Percentiles rank a stretch among this genome's conserved stretches.
Conservation (phyloP, 2,113 vertebrate genomes). For the Passer domesticus region DNA sequence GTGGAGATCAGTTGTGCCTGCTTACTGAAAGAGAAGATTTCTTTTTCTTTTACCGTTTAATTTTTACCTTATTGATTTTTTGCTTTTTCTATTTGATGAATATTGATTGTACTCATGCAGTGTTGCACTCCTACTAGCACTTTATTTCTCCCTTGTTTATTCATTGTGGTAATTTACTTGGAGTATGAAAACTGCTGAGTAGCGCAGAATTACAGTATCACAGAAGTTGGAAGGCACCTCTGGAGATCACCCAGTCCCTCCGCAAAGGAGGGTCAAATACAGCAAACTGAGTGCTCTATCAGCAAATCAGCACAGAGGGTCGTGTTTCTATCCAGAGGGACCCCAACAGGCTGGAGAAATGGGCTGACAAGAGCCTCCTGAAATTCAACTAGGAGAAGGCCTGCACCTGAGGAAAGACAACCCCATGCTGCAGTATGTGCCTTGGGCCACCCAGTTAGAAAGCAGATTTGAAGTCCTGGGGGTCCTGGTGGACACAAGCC, state of each 20-base stretch:
- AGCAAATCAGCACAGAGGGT: not conserved
- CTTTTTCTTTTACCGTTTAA: conserved; percentile 46
- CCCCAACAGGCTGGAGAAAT: not conserved
- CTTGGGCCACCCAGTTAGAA: not conserved
- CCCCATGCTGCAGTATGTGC: not conserved
- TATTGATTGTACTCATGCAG: conserved; percentile 34
- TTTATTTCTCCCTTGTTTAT: conserved; percentile 52
- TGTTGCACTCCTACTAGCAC: not conserved
- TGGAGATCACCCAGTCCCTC: not conserved
- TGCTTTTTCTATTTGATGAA: conserved; percentile 60
- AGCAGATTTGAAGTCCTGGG: not conserved
- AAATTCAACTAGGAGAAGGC: not conserved
- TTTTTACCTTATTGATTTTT: conserved; percentile 61
- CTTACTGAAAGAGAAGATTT: conserved; percentile 20
- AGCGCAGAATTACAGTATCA: not conserved
- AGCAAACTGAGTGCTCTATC: not conserved
- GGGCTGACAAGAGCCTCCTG: not conserved
- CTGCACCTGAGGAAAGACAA: not conserved
- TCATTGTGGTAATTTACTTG: conserved; percentile 13
- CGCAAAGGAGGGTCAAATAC: not conserved
- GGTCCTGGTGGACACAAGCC: not conserved
- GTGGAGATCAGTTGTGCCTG: not conserved
- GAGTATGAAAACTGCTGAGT: conserved; percentile 32
- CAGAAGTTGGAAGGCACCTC: not conserved
- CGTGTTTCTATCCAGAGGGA: not conserved